phyloP scores from a whole-genome alignment of 2,797 vertebrate genomes.

The Sciaenops ocellatus region DNA sequence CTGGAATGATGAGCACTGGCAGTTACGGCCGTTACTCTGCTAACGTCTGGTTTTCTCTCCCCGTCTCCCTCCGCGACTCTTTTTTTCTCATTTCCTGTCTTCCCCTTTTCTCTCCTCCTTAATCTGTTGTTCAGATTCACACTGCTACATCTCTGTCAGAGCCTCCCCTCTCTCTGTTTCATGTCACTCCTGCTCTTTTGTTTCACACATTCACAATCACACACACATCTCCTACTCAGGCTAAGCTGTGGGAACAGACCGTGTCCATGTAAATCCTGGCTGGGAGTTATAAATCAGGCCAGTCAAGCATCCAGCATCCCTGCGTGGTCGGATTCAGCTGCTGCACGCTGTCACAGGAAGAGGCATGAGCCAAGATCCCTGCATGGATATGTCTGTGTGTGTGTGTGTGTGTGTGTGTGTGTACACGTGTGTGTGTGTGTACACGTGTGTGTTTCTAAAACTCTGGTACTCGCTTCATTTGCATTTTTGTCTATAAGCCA shows the following conservation, averaged over 20 bases:
- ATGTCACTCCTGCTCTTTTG: constrained; percentile 20
- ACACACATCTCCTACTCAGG: not conserved
- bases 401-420: constrained; percentile 23
- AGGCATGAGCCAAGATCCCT: constrained; percentile 17
- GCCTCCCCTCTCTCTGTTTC: constrained; percentile 39
- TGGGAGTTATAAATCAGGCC: constrained; percentile 61
- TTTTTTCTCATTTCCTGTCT: not conserved
- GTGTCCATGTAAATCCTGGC: constrained; percentile 44
- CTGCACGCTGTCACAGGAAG: constrained; percentile 38
- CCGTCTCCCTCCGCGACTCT: not conserved
- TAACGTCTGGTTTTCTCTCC: constrained; percentile 27
- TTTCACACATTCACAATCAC: constrained; percentile 3
- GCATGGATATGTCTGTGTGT: constrained; percentile 3
- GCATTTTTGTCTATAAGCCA: not conserved
- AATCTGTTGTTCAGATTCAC: constrained; percentile 7
- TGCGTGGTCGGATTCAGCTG: constrained; percentile 32
- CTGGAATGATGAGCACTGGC: constrained; percentile 22
- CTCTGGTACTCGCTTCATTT: not conserved
- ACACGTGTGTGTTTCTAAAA: constrained; percentile 3
- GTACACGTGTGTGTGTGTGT: constrained; percentile 21
- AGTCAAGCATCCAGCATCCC: constrained; percentile 34
- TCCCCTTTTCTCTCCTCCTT: not conserved
- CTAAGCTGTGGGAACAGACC: constrained; percentile 61
- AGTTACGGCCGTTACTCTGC: constrained; percentile 42
- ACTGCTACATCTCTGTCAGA: not conserved